These are phyloP conservation scores for Pampus argenteus DNA, from an alignment of 2,797 vertebrate genomes.

Conservation along the genomic window DNA sequence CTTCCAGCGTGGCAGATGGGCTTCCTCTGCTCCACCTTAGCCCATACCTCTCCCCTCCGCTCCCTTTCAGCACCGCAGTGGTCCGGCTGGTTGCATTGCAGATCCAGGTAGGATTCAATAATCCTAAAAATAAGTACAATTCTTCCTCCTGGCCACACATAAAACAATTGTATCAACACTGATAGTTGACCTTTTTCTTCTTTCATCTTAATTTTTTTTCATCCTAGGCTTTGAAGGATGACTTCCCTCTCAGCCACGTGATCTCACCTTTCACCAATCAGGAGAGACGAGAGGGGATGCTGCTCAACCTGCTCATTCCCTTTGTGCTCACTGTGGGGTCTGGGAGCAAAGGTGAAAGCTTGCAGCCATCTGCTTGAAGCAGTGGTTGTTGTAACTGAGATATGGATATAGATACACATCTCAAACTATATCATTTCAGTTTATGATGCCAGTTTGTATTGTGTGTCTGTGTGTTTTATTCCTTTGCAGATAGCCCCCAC, in stretches of 20 bases:
- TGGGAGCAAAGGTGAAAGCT: slow-evolving; percentile 94
- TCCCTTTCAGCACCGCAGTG: slow-evolving; percentile 99
- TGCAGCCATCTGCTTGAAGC: not conserved
- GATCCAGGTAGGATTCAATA: slow-evolving; percentile 91
- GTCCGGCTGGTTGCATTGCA: slow-evolving; percentile 98
- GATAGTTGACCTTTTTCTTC: not conserved
- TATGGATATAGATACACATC: no score
- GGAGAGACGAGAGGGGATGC: slow-evolving; percentile 98
- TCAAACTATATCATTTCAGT: no score
- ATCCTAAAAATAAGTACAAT: not conserved
- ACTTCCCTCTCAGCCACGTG: slow-evolving; percentile 98
- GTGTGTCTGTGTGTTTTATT: slow-evolving; percentile 22
- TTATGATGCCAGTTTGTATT: no score
- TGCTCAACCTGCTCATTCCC: slow-evolving; percentile 98
- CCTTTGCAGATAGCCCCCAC: slow-evolving; percentile 92
- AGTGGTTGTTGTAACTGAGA: no score
- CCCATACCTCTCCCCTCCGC: slow-evolving; percentile 98
- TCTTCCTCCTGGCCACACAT: not conserved
- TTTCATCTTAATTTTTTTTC: no score
- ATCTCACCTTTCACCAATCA: slow-evolving; percentile 99
- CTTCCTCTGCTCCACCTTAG: slow-evolving; percentile 98
- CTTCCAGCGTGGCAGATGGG: slow-evolving; percentile 99
- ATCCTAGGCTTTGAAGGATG: slow-evolving; percentile 96
- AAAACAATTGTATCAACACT: no score
- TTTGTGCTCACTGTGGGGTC: slow-evolving; percentile 99